Evolutionary conservation across 2,113 vertebrate genomes (phyloP).

Genomic region (Chauna torquata): DNA sequence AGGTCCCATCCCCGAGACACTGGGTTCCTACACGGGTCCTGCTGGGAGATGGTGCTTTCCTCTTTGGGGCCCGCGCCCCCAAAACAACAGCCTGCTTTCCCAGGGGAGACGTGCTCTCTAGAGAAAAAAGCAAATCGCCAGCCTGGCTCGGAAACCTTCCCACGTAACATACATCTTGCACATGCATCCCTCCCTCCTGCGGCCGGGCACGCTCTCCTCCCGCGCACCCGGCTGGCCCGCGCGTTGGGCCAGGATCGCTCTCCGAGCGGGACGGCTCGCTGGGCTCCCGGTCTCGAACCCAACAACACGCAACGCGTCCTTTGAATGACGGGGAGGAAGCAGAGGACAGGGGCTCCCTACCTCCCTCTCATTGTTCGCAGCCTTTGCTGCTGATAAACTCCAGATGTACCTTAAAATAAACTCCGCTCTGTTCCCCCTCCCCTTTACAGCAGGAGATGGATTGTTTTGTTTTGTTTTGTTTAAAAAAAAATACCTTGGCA

Average conservation of each 20-base stretch:
- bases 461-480: not conserved
- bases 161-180: rapidly evolving
- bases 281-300: rapidly evolving
- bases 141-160: not conserved
- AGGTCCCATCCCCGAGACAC: not conserved
- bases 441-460: not conserved
- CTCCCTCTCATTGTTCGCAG: not conserved
- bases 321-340: not conserved
- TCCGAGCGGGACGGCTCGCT: rapidly evolving
- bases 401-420: constrained; percentile 57
- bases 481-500: not conserved
- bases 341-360: not conserved
- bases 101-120: too few species aligned
- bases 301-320: rapidly evolving
- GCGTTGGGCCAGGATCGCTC: rapidly evolving
- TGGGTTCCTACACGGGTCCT: not conserved
- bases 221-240: rapidly evolving
- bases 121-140: rapidly evolving
- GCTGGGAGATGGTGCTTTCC: rapidly evolving
- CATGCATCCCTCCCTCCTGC: rapidly evolving
- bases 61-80: not conserved
- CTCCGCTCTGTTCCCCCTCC: not conserved
- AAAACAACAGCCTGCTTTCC: not conserved
- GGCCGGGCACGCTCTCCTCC: rapidly evolving
- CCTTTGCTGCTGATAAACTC: constrained; percentile 48